phyloP scores from a whole-genome alignment of 2,888 invertebrate species.

The Cephus rjabovi region DNA sequence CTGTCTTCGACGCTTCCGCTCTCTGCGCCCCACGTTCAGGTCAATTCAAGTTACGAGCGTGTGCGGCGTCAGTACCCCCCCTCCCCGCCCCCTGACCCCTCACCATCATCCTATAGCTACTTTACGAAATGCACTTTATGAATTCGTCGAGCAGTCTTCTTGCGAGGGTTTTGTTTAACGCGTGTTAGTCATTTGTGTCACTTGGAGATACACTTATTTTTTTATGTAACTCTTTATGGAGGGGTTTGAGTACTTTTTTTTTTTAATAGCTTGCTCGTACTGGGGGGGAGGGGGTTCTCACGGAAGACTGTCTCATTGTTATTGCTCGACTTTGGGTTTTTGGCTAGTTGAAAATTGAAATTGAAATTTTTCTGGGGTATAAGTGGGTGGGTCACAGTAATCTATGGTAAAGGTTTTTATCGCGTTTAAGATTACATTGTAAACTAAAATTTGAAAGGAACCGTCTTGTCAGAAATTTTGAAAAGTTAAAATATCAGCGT shows the following conservation, averaged over 20 bases:
- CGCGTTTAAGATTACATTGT: not conserved
- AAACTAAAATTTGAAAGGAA: not conserved
- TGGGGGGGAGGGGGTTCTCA: not conserved
- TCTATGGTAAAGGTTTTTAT: not conserved
- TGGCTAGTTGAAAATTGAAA: not conserved
- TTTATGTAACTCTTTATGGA: not conserved
- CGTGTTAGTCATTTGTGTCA: slow-evolving; percentile 15
- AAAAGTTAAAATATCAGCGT: not conserved
- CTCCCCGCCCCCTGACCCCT: slow-evolving; percentile 15
- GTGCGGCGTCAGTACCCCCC: not conserved
- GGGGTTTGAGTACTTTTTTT: not conserved
- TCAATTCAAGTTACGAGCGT: slow-evolving; percentile 34
- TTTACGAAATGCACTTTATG: slow-evolving; percentile 40
- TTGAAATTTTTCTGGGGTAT: not conserved
- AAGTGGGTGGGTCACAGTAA: not conserved
- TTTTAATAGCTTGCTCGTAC: not conserved
- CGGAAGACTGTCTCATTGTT: not conserved
- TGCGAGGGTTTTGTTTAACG: slow-evolving; percentile 38
- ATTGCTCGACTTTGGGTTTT: not conserved
- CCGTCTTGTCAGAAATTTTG: not conserved
- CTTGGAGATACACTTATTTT: not conserved
- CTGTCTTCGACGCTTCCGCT: not conserved
- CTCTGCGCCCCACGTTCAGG: slow-evolving; percentile 21
- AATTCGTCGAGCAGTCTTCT: slow-evolving; percentile 37
- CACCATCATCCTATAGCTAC: not conserved